These are phyloP conservation scores for Pollicipes pollicipes DNA, from an alignment of 1,140 invertebrate species.

Conservation along the genomic window DNA sequence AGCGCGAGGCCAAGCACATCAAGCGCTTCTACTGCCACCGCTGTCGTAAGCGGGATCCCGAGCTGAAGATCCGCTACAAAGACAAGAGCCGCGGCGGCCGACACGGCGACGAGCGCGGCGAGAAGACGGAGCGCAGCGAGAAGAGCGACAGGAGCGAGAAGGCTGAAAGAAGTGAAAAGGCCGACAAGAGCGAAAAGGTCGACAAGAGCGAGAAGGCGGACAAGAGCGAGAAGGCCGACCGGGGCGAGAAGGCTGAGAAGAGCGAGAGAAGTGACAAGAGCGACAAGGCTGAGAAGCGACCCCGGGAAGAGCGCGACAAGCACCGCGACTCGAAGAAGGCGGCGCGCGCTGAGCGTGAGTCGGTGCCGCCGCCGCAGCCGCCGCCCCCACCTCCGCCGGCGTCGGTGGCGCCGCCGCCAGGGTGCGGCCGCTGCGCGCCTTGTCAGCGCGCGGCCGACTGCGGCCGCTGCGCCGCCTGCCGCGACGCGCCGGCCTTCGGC, in stretches of 20 bases:
- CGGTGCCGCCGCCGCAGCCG: not conserved
- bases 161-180: not conserved
- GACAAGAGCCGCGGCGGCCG: not conserved
- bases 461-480: not conserved
- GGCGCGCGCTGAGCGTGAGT: too few relatives aligned
- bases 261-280: not conserved
- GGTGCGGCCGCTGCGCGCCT: not conserved
- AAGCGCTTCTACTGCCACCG: conserved; percentile 73
- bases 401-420: too few relatives aligned
- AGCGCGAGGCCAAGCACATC: conserved; percentile 78
- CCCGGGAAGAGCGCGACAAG: not conserved
- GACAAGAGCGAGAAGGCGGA: too few relatives aligned
- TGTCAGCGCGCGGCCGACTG: not conserved
- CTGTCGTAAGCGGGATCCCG: not conserved
- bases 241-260: too few relatives aligned
- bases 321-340: not conserved
- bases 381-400: not conserved
- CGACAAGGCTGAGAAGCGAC: not conserved
- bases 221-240: too few relatives aligned
- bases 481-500: not conserved
- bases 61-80: not conserved
- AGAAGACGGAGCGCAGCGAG: not conserved
- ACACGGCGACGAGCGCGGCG: not conserved
- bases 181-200: too few relatives aligned
- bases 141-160: not conserved